Conservation (phyloP, 2,888 invertebrate species). For the Drosophila parthenogenetica region DNA sequence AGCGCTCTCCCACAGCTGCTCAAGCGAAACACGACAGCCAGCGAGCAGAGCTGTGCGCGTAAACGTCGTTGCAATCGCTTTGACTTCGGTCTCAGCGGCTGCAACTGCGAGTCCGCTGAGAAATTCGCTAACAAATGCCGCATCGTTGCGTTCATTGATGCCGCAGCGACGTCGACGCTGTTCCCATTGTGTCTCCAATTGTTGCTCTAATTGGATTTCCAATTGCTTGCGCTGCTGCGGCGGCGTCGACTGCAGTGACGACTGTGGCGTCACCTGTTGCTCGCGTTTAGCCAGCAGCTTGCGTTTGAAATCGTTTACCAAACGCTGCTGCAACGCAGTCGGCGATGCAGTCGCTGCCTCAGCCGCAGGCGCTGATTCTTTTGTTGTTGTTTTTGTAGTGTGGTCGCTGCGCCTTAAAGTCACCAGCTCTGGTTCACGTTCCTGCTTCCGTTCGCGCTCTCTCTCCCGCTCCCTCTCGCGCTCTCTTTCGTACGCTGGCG, state of each 20-base stretch:
- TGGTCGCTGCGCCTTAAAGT: slow-evolving; percentile 43
- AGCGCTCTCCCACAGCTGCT: slow-evolving; percentile 49
- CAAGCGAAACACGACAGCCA: slow-evolving; percentile 39
- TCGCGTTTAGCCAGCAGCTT: slow-evolving; percentile 78
- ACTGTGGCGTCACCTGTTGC: slow-evolving; percentile 13
- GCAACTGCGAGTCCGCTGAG: slow-evolving; percentile 56
- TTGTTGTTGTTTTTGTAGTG: background rate
- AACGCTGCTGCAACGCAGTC: slow-evolving; percentile 46
- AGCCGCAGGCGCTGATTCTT: background rate
- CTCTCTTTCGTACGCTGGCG: slow-evolving; percentile 66
- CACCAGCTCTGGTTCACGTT: slow-evolving; percentile 26
- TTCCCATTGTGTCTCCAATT: slow-evolving; percentile 19
- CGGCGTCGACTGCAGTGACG: background rate
- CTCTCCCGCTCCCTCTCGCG: slow-evolving; percentile 18
- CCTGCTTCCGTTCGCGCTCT: slow-evolving; percentile 14
- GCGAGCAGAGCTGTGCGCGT: slow-evolving; percentile 14
- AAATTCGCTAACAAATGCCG: slow-evolving; percentile 81
- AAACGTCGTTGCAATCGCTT: slow-evolving; percentile 4
- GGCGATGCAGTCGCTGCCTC: slow-evolving; percentile 3
- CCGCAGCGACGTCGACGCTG: slow-evolving; percentile 66
- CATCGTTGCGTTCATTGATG: slow-evolving; percentile 78
- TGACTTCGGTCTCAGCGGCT: background rate
- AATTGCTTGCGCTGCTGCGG: slow-evolving; percentile 23
- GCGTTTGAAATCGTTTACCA: slow-evolving; percentile 82
- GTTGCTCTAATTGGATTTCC: slow-evolving; percentile 24